phyloP scores from a whole-genome alignment of 2,797 vertebrate genomes.

The Myotis daubentonii region DNA sequence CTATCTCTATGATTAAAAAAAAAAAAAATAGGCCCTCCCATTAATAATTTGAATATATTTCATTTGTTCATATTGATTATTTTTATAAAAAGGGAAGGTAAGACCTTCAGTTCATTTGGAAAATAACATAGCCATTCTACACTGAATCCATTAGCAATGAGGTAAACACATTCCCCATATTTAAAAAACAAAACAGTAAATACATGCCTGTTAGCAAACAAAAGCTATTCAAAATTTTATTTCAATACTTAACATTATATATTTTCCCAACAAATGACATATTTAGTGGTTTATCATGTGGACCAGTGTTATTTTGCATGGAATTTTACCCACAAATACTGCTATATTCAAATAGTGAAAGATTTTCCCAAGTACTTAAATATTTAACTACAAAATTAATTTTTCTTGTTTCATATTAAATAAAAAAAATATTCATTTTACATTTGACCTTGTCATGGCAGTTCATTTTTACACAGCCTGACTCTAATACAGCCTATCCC shows the following conservation, averaged over 20 bases:
- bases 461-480: not conserved
- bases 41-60: not conserved
- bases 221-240: conserved; percentile 25
- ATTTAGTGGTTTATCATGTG: not conserved
- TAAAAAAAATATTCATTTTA: not conserved
- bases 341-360: not conserved
- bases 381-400: not conserved
- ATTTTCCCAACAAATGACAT: not conserved
- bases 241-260: not conserved
- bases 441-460: not conserved
- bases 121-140: conserved; percentile 10
- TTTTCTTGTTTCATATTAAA: not conserved
- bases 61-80: not conserved
- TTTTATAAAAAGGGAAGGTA: not conserved
- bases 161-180: not conserved
- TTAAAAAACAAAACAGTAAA: conserved; percentile 13
- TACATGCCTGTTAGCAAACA: not conserved
- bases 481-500: not conserved
- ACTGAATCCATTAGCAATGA: not conserved
- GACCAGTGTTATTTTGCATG: not conserved
- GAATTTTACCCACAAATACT: conserved; percentile 21
- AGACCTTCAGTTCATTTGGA: not conserved
- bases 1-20: not conserved
- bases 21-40: not conserved
- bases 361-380: not conserved